A percentile compares a stretch with the other conserved stretches of the same genome.
phyloP scores from a whole-genome alignment of 2,797 vertebrate genomes.

The Darevskia mixta region DNA sequence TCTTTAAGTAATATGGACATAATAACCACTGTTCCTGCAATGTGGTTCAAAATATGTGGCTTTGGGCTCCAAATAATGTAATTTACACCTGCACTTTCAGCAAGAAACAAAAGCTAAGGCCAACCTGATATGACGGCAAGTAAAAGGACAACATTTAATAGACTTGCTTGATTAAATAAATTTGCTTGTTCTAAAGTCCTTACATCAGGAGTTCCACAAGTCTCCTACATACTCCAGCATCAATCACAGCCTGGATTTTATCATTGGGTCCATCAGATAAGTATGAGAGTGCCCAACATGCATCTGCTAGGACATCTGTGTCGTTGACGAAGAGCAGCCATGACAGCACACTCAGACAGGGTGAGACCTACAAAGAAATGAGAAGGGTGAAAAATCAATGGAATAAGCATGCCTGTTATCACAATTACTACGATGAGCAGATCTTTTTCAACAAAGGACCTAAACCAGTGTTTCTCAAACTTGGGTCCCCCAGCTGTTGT shows the following conservation, averaged over 20 bases:
- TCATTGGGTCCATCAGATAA: conserved; percentile 96
- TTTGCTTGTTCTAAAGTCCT: conserved; percentile 67
- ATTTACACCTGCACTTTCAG: not conserved
- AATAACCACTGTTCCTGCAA: not conserved
- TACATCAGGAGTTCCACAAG: conserved; percentile 95
- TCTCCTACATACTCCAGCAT: conserved; percentile 95
- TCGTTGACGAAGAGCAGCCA: conserved; percentile 97
- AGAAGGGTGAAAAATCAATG: conserved; percentile 24
- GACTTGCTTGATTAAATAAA: not conserved
- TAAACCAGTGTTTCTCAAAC: too few species aligned
- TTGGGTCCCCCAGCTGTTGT: too few species aligned
- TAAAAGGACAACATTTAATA: not conserved
- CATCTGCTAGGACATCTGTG: conserved; percentile 94
- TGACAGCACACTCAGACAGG: conserved; percentile 93
- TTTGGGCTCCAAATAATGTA: not conserved
- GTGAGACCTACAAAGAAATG: conserved; percentile 83
- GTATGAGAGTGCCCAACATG: conserved; percentile 97
- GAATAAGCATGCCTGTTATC: conserved; percentile 17
- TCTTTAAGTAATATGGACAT: not conserved
- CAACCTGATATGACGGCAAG: not conserved
- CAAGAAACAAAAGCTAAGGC: not conserved
- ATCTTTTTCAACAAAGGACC: not conserved
- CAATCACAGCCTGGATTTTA: conserved; percentile 98
- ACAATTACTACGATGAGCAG: not conserved
- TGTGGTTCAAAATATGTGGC: not conserved